Evolutionary conservation across 2,797 vertebrate species (phyloP).

Genomic region (Atherinosoma microstoma): DNA sequence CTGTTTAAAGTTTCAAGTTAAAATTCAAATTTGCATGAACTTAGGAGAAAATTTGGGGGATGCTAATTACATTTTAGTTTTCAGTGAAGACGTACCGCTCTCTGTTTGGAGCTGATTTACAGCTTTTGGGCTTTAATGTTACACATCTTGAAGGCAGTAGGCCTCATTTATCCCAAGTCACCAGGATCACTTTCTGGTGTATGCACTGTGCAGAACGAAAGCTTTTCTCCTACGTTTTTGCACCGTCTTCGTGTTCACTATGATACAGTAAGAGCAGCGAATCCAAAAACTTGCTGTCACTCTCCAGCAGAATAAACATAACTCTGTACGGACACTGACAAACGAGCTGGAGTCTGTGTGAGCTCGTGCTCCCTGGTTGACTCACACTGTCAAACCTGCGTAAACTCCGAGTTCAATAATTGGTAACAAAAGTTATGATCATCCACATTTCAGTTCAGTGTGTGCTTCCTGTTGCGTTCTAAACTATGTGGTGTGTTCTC

Average conservation of each 20-base stretch:
- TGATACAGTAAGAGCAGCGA: conserved; percentile 57
- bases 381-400: conserved; percentile 70
- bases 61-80: conserved; percentile 8
- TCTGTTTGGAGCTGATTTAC: conserved; percentile 32
- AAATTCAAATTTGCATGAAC: conserved; percentile 8
- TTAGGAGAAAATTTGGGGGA: neutral
- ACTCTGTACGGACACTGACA: conserved; percentile 76
- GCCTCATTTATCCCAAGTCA: conserved; percentile 48
- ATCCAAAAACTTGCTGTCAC: conserved; percentile 62
- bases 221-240: conserved; percentile 22
- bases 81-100: conserved; percentile 31
- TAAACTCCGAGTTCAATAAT: conserved; percentile 76
- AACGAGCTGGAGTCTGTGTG: conserved; percentile 32
- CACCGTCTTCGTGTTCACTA: conserved; percentile 60
- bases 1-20: conserved; percentile 2
- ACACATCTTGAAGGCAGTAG: conserved; percentile 64
- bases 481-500: conserved; percentile 69
- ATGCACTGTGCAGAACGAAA: conserved; percentile 31
- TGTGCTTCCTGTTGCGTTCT: conserved; percentile 62
- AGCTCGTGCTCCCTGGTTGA: conserved; percentile 61
- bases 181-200: conserved; percentile 46
- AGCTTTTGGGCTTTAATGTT: conserved; percentile 52
- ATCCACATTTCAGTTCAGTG: conserved; percentile 67
- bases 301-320: conserved; percentile 70
- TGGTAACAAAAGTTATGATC: conserved; percentile 77